Evolutionary conservation across 2,888 invertebrate species (phyloP).

Genomic region (Nephrotoma flavescens): DNA sequence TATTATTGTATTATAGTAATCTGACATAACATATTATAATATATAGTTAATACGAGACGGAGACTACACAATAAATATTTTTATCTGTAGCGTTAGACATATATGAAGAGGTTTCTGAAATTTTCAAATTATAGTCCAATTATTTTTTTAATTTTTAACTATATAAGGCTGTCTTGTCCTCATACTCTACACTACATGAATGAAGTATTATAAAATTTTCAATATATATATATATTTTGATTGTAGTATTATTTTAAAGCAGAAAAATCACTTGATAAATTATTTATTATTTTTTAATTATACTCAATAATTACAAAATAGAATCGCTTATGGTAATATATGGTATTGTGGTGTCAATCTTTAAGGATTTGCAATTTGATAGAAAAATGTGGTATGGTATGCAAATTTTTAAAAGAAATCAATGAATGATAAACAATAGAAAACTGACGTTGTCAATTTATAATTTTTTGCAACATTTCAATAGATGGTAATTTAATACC

Average conservation of each 20-base stretch:
- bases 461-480: too few species aligned
- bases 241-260: not conserved
- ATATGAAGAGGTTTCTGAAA: not conserved
- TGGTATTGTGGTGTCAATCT: not conserved
- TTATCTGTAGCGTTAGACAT: not conserved
- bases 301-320: not conserved
- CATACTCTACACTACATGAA: not conserved
- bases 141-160: not conserved
- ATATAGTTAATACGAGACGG: not conserved
- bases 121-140: not conserved
- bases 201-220: too few species aligned
- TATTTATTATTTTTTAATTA: not conserved
- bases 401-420: not conserved
- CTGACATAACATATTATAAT: not conserved
- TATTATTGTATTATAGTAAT: not conserved
- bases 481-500: too few species aligned
- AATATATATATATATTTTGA: not conserved
- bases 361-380: not conserved
- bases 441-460: too few species aligned
- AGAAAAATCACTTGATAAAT: not conserved
- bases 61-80: not conserved
- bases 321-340: not conserved
- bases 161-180: not conserved
- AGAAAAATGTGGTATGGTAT: not conserved
- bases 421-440: too few species aligned